A percentile compares a stretch with the other conserved stretches of the same genome.
Evolutionary conservation across 2,888 invertebrate species (phyloP).

Genomic region (Andrena fulva): DNA sequence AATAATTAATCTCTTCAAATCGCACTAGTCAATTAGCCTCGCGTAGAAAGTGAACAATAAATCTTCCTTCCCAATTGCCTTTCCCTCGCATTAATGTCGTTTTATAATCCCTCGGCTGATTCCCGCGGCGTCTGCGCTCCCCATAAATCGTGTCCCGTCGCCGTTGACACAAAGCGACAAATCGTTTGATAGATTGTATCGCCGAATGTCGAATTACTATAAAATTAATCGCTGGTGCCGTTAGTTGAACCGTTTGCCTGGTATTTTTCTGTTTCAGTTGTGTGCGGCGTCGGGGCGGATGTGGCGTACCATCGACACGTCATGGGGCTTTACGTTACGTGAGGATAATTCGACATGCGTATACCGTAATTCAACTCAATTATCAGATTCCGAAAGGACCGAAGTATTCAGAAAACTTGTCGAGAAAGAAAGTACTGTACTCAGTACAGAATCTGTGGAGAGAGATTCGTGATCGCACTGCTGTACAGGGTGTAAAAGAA

Average conservation of each 20-base stretch:
- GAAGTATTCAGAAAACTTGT: neutral
- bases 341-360: conserved; percentile 84
- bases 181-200: conserved; percentile 1
- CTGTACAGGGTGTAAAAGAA: no score
- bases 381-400: conserved; percentile 56
- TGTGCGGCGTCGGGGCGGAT: conserved; percentile 89
- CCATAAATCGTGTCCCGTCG: neutral
- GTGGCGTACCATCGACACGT: conserved; percentile 87
- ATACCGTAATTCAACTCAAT: conserved; percentile 78
- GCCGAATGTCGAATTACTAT: conserved; percentile 20
- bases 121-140: neutral
- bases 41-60: neutral
- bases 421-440: no score
- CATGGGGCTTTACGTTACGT: conserved; percentile 88
- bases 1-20: neutral
- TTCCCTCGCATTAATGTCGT: neutral
- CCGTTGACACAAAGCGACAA: no score
- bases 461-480: no score
- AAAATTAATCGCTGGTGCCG: conserved; percentile 13
- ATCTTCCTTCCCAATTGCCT: neutral
- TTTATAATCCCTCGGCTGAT: conserved; percentile 15
- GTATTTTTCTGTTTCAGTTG: conserved; percentile 85
- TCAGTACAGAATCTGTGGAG: no score
- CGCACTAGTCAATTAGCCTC: neutral
- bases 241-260: conserved; percentile 23